These are phyloP conservation scores for Formica exsecta DNA, from an alignment of 1,140 invertebrate genomes.

Conservation along the genomic window DNA sequence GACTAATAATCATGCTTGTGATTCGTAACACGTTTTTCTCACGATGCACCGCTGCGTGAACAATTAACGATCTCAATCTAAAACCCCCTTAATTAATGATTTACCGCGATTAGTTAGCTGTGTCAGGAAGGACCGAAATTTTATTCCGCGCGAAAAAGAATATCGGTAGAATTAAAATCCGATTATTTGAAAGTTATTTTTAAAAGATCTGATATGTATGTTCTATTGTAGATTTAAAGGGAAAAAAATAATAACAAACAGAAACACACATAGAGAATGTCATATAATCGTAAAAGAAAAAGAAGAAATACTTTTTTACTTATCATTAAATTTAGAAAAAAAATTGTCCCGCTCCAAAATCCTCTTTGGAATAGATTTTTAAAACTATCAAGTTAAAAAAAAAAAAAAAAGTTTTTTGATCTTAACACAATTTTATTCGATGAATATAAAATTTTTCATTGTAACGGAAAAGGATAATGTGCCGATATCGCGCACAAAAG, in stretches of 20 bases:
- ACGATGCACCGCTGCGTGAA: constrained; percentile 77
- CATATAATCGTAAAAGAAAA: constrained; percentile 10
- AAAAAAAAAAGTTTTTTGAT: neutral
- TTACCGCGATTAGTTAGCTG: constrained; percentile 44
- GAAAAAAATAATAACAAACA: too few species aligned
- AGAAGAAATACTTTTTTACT: neutral
- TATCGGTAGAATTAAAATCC: constrained; percentile 2
- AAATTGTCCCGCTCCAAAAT: neutral
- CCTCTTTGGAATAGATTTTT: constrained; percentile 2
- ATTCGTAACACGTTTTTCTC: constrained; percentile 81
- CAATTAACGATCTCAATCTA: constrained; percentile 81
- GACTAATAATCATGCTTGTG: constrained; percentile 67
- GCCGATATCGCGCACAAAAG: constrained; percentile 19
- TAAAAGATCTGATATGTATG: constrained; percentile 31
- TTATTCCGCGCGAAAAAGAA: neutral
- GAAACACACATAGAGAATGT: neutral
- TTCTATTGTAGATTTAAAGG: constrained; percentile 24
- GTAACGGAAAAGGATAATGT: constrained; percentile 25
- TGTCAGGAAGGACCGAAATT: constrained; percentile 10
- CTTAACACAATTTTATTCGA: constrained; percentile 71
- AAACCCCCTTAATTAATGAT: constrained; percentile 78
- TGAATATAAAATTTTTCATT: constrained; percentile 40
- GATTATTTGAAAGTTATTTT: constrained; percentile 36
- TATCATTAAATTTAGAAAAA: neutral
- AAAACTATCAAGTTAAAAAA: neutral